Percentiles rank a stretch among this genome's conserved stretches.
Evolutionary conservation across 2,888 invertebrate species (phyloP).

Genomic region (Coronaproctus castanopsis): DNA sequence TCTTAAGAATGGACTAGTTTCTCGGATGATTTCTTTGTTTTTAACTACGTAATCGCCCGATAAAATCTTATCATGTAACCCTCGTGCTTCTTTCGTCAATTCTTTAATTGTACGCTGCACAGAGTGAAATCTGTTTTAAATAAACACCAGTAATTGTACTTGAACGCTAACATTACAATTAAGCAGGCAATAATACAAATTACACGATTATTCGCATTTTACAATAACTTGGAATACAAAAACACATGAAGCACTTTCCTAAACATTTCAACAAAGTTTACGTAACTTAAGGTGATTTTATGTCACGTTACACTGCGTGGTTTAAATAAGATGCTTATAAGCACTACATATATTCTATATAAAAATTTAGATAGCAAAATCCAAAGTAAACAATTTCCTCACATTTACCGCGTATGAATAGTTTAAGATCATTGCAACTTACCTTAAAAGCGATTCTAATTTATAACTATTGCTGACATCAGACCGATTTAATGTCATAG

Average conservation of each 20-base stretch:
- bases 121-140: conserved; percentile 33
- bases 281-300: too few relatives aligned
- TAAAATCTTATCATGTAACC: conserved; percentile 28
- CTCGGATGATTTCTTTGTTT: conserved; percentile 13
- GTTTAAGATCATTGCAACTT: too few relatives aligned
- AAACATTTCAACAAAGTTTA: too few relatives aligned
- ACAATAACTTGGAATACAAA: too few relatives aligned
- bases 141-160: conserved; percentile 7
- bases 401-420: too few relatives aligned
- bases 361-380: too few relatives aligned
- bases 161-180: background rate
- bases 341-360: too few relatives aligned
- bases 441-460: conserved; percentile 43
- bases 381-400: too few relatives aligned
- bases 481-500: conserved; percentile 33
- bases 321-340: too few relatives aligned
- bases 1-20: conserved; percentile 20
- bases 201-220: too few relatives aligned
- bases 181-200: background rate
- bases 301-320: too few relatives aligned
- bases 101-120: conserved; percentile 52
- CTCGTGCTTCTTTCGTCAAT: conserved; percentile 36
- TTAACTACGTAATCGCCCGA: conserved; percentile 25
- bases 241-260: too few relatives aligned
- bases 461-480: conserved; percentile 54